Evolutionary conservation across 1,140 invertebrate genomes (phyloP), one percentile per base, ranked within the genome.

Genomic region (Sycophaga agraensis): DNA sequence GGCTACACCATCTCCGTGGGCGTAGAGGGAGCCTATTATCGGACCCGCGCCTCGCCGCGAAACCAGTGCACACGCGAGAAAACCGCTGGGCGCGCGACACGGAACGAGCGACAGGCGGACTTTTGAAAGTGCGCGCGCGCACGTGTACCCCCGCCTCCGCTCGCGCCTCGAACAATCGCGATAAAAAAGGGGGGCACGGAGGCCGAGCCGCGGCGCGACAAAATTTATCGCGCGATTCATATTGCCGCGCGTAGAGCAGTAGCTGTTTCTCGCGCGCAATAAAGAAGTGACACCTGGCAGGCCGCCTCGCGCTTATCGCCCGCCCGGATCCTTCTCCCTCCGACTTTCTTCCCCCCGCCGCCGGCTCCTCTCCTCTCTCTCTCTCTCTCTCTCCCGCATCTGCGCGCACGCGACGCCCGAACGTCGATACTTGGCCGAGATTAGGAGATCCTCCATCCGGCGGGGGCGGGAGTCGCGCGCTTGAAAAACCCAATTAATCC

Each of bases 211-310:
- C n/a, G n/a, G 40, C 14, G 31, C 31, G 17, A 37, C 39, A 43
- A 16, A 43, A 58, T 58, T 58, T 48, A 58, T 48, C n/a, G 55
- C 43, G 19, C 42, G 54, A 46, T 57, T 57, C 31, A 57, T 40
- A 45, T 46, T 24, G 9, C 55, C 0, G 6, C 22, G 12, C 26
- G n/a, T 12, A 35, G 19, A 2, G 42, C 24, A 22, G 11, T 24
- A 11, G 17, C 26, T 24, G 22, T 16, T 6, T 1, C 28, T n/a
- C 34, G 14, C n/a, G 9, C 14, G 34, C 22, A 49, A 58, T 58
- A 58, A 58, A 49, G 43, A 58, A 58, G 46, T 49, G 45, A 49
- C 45, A 48, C 34, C 56, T 58, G 56, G 34, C 35, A 34, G 0
- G 16, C 4, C 6, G 4, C 26, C 2, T 12, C 4, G 8, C 1